Conservation (phyloP, 2,113 vertebrate genomes). For the Cisticola juncidis region DNA sequence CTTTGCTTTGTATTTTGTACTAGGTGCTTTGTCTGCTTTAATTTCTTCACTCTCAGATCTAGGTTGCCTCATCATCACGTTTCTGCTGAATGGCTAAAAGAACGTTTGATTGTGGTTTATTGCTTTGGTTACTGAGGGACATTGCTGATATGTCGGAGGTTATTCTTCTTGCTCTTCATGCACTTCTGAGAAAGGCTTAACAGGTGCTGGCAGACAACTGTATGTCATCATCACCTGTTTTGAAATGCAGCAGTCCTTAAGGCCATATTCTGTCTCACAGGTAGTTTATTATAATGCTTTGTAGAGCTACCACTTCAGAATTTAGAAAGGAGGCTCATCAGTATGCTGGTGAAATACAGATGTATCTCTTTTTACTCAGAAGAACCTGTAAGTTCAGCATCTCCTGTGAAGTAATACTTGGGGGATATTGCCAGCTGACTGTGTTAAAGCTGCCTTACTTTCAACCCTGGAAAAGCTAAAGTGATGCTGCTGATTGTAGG, state of each 20-base stretch:
- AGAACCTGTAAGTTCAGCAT: slow-evolving; percentile 63
- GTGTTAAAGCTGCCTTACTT: slow-evolving; percentile 24
- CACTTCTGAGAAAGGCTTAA: slow-evolving; percentile 26
- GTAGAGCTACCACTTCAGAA: slow-evolving; percentile 32
- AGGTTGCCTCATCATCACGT: background rate
- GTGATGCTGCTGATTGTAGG: slow-evolving; percentile 30
- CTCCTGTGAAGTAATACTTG: slow-evolving; percentile 45
- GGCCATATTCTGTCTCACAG: slow-evolving; percentile 43
- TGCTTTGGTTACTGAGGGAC: slow-evolving; percentile 23
- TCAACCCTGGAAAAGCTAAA: slow-evolving; percentile 28
- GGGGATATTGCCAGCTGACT: slow-evolving; percentile 37
- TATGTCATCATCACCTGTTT: slow-evolving; percentile 43
- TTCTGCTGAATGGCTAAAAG: slow-evolving; percentile 19
- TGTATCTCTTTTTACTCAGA: slow-evolving; percentile 20
- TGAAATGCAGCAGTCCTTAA: slow-evolving; percentile 57
- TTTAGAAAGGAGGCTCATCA: slow-evolving; percentile 51
- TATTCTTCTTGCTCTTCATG: slow-evolving; percentile 11
- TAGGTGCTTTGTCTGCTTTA: background rate
- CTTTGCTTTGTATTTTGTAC: background rate
- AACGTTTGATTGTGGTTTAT: slow-evolving; percentile 19
- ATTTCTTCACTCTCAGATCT: background rate
- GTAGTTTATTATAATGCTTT: slow-evolving; percentile 45
- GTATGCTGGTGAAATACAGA: slow-evolving; percentile 61
- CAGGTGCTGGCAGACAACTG: slow-evolving; percentile 22
- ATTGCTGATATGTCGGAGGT: slow-evolving; percentile 4